A percentile compares a stretch with the other conserved stretches of the same genome.
Evolutionary conservation across 2,888 invertebrate genomes (phyloP).

Genomic region (Hemicrepidius hirtus): DNA sequence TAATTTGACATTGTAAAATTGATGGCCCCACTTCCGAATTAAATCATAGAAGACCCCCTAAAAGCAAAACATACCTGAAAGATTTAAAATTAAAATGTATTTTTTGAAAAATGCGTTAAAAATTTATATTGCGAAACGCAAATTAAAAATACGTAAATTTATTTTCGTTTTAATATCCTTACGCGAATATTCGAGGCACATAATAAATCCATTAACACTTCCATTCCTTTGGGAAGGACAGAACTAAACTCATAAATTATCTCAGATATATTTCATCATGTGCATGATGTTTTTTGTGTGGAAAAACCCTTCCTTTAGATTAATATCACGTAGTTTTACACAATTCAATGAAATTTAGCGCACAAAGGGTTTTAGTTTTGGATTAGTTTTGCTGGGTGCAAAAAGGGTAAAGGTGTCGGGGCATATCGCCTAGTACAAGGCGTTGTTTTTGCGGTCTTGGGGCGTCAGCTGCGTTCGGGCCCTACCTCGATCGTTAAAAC

Average conservation of each 20-base stretch:
- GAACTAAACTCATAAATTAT: slow-evolving; percentile 22
- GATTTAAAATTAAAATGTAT: too few relatives aligned
- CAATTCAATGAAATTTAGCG: slow-evolving; percentile 23
- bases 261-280: slow-evolving; percentile 9
- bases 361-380: slow-evolving; percentile 33
- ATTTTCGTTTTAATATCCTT: slow-evolving; percentile 4
- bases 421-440: slow-evolving; percentile 33
- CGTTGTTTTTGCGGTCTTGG: slow-evolving; percentile 38
- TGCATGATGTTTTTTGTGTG: not conserved
- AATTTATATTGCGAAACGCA: too few relatives aligned
- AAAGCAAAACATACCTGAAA: too few relatives aligned
- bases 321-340: slow-evolving; percentile 26
- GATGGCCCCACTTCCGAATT: not conserved
- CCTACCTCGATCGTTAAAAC: slow-evolving; percentile 49
- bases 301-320: slow-evolving; percentile 18
- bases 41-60: too few relatives aligned
- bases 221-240: slow-evolving; percentile 15
- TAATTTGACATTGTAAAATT: not conserved
- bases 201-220: slow-evolving; percentile 24
- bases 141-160: too few relatives aligned
- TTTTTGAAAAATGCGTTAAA: too few relatives aligned
- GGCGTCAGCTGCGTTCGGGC: slow-evolving; percentile 48
- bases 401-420: slow-evolving; percentile 34
- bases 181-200: slow-evolving; percentile 12
- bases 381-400: slow-evolving; percentile 31